Base-by-base conservation (phyloP, 2,797 vertebrate species). In the Thamnophis elegans region DNA sequence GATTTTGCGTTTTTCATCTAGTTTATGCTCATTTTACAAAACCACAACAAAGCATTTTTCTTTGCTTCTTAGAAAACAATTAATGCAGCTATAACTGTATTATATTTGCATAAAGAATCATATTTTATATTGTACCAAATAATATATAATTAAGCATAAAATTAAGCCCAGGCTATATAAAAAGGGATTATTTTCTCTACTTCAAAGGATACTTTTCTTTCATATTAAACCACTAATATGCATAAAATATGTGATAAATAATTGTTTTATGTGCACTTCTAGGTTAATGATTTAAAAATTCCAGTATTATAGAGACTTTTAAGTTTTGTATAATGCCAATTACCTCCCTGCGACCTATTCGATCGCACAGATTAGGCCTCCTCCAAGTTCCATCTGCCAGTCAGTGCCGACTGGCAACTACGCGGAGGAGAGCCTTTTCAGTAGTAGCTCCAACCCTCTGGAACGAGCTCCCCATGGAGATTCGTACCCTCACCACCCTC, bases 271-370 rank as follows among this genome's bases (percentile, higher is more conserved):
- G 51, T 87, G 90, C 85, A 51, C 85, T 91, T 96, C 89, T 85
- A 85, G 13, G 12, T 94, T 92, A 62, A 8, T 42, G 95, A 95
- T 95, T 82, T 3, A 58, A 0, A 65, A 11, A 68, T 93, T 11
- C 88, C 87, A 8, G 59, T 88, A 94, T 93, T 95, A 47, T 78
- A 58, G 91, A 93, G 89, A 95, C 5, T 0, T 18, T 42, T 93
- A 95, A 53, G 28, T 94, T n/a, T 14, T 54, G 36, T 95, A 51
- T 90, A 95, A 93, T n/a, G n/a, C n/a, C n/a, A n/a, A n/a, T n/a
- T n/a, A n/a, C n/a, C n/a, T n/a, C n/a, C n/a, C n/a, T n/a, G n/a
- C n/a, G n/a, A n/a, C n/a, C n/a, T n/a, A n/a, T n/a, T n/a, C n/a
- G n/a, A n/a, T n/a, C n/a, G n/a, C n/a, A n/a, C n/a, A n/a, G n/a